Evolutionary conservation across 2,888 invertebrate genomes (phyloP).

Genomic region (Cataglyphis albicans): DNA sequence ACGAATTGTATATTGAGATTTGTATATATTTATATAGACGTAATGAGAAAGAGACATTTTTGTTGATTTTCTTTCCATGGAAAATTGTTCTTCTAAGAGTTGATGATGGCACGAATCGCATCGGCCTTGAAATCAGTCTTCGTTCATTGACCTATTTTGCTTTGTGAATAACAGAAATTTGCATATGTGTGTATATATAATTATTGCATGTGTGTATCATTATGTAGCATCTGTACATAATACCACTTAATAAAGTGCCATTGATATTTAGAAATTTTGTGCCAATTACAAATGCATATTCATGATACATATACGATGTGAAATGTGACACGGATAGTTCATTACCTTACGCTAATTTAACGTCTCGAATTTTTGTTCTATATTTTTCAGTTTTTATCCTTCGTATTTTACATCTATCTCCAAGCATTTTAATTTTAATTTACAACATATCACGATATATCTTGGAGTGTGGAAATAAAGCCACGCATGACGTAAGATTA

Average conservation of each 20-base stretch:
- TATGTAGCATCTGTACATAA: conserved; percentile 83
- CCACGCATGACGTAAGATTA: conserved; percentile 76
- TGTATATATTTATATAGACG: conserved; percentile 74
- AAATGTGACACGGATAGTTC: background rate
- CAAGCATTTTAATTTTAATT: background rate
- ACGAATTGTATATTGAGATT: conserved; percentile 75
- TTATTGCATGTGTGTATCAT: conserved; percentile 71
- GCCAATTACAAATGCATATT: background rate
- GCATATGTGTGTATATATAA: conserved; percentile 74
- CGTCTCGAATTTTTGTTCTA: background rate
- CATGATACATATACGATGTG: background rate
- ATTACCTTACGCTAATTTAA: background rate
- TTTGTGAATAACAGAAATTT: conserved; percentile 68
- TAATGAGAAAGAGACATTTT: conserved; percentile 51
- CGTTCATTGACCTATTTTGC: conserved; percentile 55
- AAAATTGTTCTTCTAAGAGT: conserved; percentile 16
- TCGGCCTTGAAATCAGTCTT: conserved; percentile 23
- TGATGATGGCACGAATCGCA: background rate
- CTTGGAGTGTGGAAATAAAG: background rate
- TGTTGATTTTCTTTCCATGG: conserved; percentile 38
- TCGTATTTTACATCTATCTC: background rate
- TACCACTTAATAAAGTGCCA: conserved; percentile 83
- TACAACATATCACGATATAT: background rate
- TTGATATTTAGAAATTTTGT: conserved; percentile 74
- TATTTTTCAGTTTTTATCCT: background rate